Conservation (phyloP, 2,113 vertebrate genomes). For the Candoia aspera region DNA sequence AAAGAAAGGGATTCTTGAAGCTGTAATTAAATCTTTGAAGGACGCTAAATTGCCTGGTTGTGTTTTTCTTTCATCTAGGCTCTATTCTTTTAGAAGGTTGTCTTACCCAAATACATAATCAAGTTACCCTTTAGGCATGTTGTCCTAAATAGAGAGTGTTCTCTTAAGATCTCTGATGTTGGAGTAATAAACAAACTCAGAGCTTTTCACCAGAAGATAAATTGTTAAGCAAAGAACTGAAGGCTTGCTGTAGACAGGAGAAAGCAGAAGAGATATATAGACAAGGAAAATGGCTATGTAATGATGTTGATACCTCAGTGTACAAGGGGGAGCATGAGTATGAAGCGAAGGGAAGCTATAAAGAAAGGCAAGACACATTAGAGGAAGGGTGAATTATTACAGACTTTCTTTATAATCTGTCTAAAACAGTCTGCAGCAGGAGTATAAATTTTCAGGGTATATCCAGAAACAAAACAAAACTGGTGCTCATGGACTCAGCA, state of each 20-base stretch:
- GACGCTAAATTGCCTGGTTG: not conserved
- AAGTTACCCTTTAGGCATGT: not conserved
- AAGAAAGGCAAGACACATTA: not conserved
- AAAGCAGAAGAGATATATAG: not conserved
- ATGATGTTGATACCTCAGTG: not conserved
- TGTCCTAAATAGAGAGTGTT: not conserved
- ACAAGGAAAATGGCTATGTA: not conserved
- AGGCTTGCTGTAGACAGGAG: not conserved
- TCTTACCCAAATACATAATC: not conserved
- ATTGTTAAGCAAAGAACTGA: not conserved
- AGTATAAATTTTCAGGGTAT: not conserved
- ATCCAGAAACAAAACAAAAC: not conserved
- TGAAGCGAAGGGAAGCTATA: not conserved
- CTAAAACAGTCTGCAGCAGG: not conserved
- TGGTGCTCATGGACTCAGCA: not conserved
- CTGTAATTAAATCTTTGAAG: not conserved
- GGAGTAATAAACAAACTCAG: not conserved
- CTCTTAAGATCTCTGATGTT: not conserved
- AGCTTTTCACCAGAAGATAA: not conserved
- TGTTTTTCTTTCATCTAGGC: not conserved
- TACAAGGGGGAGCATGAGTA: not conserved
- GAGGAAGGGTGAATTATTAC: not conserved
- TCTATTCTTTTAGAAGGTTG: not conserved
- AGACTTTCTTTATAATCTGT: constrained; percentile 4
- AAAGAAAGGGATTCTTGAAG: not conserved